These are phyloP conservation scores for Cygnus atratus DNA, from an alignment of 2,113 vertebrate genomes.

Conservation along the genomic window DNA sequence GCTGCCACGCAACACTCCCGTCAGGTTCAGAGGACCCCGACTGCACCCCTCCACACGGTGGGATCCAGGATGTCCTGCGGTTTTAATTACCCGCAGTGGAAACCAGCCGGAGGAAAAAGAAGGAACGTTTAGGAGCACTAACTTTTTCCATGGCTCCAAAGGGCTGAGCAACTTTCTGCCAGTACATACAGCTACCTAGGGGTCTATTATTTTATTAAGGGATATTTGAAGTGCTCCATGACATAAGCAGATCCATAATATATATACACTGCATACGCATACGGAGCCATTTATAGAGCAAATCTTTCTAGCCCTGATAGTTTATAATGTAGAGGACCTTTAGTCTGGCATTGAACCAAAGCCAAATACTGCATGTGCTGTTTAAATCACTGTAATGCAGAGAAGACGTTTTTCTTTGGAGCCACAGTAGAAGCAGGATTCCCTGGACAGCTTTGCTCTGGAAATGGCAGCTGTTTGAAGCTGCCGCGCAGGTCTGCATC, in stretches of 20 bases:
- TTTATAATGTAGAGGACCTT: conserved; percentile 27
- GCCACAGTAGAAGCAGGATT: neutral
- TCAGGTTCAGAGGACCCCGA: neutral
- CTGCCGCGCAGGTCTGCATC: rapidly evolving
- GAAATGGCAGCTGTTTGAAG: neutral
- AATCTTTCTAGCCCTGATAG: neutral
- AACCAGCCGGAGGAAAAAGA: neutral
- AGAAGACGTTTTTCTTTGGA: neutral
- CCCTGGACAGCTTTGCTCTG: neutral
- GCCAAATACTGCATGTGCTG: neutral
- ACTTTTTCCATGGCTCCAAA: conserved; percentile 45
- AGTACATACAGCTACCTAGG: conserved; percentile 31
- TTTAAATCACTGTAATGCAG: neutral
- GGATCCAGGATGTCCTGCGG: conserved; percentile 15
- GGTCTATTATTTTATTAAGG: conserved; percentile 56
- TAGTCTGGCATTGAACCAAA: neutral
- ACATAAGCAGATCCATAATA: conserved; percentile 22
- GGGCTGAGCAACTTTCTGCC: conserved; percentile 16
- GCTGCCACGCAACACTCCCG: neutral
- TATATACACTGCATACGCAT: neutral
- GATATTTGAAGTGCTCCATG: conserved; percentile 43
- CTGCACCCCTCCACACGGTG: neutral
- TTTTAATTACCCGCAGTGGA: conserved; percentile 30
- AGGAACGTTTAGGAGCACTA: neutral
- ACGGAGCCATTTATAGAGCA: conserved; percentile 20